Evolutionary conservation across 2,797 vertebrate species (phyloP).

Genomic region (Steatocranus sp.): DNA sequence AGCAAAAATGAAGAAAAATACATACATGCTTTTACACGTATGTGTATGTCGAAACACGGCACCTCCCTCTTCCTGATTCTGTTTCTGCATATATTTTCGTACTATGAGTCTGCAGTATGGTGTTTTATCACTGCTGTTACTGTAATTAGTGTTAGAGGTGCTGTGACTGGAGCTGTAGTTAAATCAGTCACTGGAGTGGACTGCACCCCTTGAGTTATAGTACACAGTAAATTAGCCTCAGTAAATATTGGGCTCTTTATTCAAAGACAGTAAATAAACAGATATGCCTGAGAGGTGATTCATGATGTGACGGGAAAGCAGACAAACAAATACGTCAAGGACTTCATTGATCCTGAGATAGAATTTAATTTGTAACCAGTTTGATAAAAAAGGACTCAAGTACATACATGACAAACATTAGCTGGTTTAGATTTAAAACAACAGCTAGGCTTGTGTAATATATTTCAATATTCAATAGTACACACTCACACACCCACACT

Average conservation of each 20-base stretch:
- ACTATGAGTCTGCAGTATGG: not conserved
- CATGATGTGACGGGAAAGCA: not conserved
- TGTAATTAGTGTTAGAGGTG: not conserved
- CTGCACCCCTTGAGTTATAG: not conserved
- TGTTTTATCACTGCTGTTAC: not conserved
- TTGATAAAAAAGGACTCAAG: not conserved
- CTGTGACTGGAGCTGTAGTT: not conserved
- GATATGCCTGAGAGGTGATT: not conserved
- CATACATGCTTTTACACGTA: not conserved
- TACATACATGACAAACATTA: not conserved
- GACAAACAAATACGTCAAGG: not conserved
- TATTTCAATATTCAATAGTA: fast-evolving
- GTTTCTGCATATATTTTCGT: not conserved
- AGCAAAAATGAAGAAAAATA: not conserved
- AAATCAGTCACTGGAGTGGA: not conserved
- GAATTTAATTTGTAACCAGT: not conserved
- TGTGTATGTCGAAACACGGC: not conserved
- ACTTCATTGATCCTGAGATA: not conserved
- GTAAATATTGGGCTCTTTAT: constrained; percentile 27
- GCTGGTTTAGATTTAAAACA: not conserved
- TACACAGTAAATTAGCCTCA: constrained; percentile 20
- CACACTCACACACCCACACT: not conserved
- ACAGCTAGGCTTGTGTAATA: not conserved
- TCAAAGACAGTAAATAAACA: constrained; percentile 17
- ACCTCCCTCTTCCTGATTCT: not conserved